Evolutionary conservation across 1,140 invertebrate genomes (phyloP).

Genomic region (Neodiprion virginianus): DNA sequence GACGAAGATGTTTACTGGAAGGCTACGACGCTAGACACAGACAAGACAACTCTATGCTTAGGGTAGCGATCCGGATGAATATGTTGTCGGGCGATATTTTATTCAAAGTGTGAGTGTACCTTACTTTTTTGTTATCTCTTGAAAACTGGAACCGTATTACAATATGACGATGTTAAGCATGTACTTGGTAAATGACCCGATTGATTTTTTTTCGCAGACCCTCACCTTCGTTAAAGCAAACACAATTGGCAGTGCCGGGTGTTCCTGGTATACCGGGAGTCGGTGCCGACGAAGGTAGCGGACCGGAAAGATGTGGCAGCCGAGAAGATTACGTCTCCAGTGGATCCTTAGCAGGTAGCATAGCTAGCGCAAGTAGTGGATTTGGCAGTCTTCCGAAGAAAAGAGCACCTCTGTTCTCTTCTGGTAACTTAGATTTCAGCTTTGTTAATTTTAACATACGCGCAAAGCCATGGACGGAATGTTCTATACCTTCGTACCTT

Average conservation of each 20-base stretch:
- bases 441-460: background rate
- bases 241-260: constrained; percentile 64
- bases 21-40: constrained; percentile 91
- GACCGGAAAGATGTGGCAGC: constrained; percentile 48
- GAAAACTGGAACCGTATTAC: background rate
- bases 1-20: constrained; percentile 87
- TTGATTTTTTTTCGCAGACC: constrained; percentile 58
- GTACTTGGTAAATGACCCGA: background rate
- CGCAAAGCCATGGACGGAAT: background rate
- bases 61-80: constrained; percentile 90
- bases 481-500: background rate
- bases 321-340: constrained; percentile 70
- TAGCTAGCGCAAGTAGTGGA: constrained; percentile 79
- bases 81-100: constrained; percentile 95
- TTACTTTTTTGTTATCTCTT: background rate
- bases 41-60: constrained; percentile 95
- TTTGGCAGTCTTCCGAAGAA: constrained; percentile 85
- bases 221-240: constrained; percentile 73
- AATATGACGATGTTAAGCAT: background rate
- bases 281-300: constrained; percentile 47
- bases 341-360: constrained; percentile 68
- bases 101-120: constrained; percentile 92
- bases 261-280: constrained; percentile 53
- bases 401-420: constrained; percentile 66
- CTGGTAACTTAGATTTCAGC: constrained; percentile 54